A percentile compares a stretch with the other conserved stretches of the same genome.
Evolutionary conservation across 2,888 invertebrate genomes (phyloP).

Genomic region (Calameuta pallipes): DNA sequence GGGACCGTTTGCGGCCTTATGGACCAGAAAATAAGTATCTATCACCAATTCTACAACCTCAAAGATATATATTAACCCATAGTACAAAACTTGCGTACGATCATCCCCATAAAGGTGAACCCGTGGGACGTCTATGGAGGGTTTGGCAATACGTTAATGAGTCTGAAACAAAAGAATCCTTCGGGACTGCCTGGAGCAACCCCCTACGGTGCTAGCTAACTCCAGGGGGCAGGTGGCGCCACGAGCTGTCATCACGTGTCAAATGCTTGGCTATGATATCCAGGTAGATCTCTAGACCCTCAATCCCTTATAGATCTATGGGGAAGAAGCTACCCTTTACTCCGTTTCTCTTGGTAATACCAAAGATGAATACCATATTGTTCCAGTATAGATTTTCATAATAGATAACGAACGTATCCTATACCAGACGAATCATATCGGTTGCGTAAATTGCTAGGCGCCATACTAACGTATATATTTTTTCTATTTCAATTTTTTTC

Average conservation of each 20-base stretch:
- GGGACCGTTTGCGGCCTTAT: neutral
- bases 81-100: neutral
- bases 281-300: conserved; percentile 39
- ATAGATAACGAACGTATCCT: conserved; percentile 38
- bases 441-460: neutral
- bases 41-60: neutral
- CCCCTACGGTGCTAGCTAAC: conserved; percentile 53
- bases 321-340: conserved; percentile 35
- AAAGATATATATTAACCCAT: neutral
- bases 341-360: conserved; percentile 24
- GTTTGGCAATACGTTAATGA: conserved; percentile 64
- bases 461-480: neutral
- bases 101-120: neutral
- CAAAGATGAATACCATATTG: neutral
- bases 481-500: neutral
- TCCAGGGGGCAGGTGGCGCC: conserved; percentile 65
- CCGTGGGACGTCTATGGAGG: conserved; percentile 33
- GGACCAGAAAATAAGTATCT: neutral
- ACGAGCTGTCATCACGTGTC: conserved; percentile 66
- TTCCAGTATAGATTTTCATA: conserved; percentile 26
- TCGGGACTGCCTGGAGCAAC: conserved; percentile 34
- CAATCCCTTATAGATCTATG: conserved; percentile 8
- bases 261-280: conserved; percentile 47
- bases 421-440: neutral
- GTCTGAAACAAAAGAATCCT: conserved; percentile 64